Evolutionary conservation across 2,797 vertebrate species (phyloP), one percentile per base, ranked within the genome.

Genomic region (Enteromius argenteus): DNA sequence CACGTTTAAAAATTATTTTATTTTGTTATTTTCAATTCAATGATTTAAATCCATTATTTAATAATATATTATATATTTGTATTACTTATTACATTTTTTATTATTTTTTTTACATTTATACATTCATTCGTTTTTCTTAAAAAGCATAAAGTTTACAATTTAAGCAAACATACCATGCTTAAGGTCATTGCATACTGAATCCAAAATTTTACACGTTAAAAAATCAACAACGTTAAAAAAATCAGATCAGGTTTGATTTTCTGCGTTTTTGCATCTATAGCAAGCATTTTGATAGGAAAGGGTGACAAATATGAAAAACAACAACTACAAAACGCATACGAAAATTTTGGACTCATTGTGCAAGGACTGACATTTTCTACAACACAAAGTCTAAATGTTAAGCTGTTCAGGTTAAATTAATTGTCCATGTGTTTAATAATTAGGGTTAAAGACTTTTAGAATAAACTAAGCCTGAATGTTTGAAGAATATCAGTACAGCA

Each of bases 391-490:
- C 35, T 21, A 9, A 37, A 67, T 67, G 4, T 67, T 9, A 67
- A 68, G 19, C 35, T 67, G 17, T 67, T 9, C 9, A 39, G 21
- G 32, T 17, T 39, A 0, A 39, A 56, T 75, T 15, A 19, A 32
- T 46, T 30, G 15, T 62, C 27, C 60, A 30, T 13, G 30, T 30
- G 23, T 72, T 72, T 49, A 49, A 30, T 19, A 49, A 27, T 32
- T 11, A 30, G 44, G 51, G 1, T 75, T 75, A 23, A 37, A 56
- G 32, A 56, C 21, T 76, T 58, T 23, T 0, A 27, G 5, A 23
- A 58, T 53, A 58, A 76, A 76, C 21, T 14, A 76, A 76, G 37
- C 51, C 35, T 35, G 7, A 53, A 53, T 68, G 64, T 80, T 37
- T 53, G 0, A 80, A 23, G 4, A 68, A 27, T 27, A 51, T 69